These are phyloP conservation scores for Pristionchus entomophagus DNA, from an alignment of 2,888 invertebrate genomes.

Conservation along the genomic window DNA sequence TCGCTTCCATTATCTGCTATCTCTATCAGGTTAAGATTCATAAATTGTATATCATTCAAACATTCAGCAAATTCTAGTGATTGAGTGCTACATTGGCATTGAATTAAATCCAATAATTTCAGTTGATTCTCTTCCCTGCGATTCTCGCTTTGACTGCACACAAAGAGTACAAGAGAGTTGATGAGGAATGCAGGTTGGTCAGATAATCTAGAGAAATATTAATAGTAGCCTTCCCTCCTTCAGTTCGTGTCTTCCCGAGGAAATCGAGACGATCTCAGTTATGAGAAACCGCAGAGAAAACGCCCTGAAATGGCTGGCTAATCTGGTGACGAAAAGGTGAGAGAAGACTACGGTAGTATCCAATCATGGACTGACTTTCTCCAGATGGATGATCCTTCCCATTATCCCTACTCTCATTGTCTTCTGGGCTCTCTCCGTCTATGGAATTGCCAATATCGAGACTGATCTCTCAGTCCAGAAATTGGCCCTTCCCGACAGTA, in stretches of 20 bases:
- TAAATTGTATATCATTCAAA: not conserved
- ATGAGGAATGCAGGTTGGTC: slow-evolving; percentile 48
- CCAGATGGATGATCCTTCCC: slow-evolving; percentile 45
- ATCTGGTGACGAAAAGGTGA: slow-evolving; percentile 51
- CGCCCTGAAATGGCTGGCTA: slow-evolving; percentile 57
- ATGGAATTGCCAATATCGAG: slow-evolving; percentile 59
- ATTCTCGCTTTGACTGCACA: slow-evolving; percentile 63
- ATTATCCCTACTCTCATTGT: slow-evolving; percentile 48
- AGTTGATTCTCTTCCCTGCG: slow-evolving; percentile 66
- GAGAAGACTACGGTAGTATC: not conserved
- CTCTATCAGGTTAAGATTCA: slow-evolving; percentile 53
- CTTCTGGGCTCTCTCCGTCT: slow-evolving; percentile 62
- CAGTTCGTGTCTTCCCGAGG: slow-evolving; percentile 55
- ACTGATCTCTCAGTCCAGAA: slow-evolving; percentile 66
- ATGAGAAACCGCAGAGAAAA: slow-evolving; percentile 52
- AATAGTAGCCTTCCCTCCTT: not conserved
- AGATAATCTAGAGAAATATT: not conserved
- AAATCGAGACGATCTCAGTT: slow-evolving; percentile 52
- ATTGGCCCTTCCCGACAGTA: slow-evolving; percentile 56
- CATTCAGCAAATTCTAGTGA: no score
- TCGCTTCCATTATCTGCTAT: slow-evolving; percentile 65
- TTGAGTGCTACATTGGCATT: no score
- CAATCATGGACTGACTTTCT: not conserved
- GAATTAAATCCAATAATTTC: slow-evolving; percentile 3
- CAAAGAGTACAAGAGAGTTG: slow-evolving; percentile 58